Evolutionary conservation across 2,113 vertebrate genomes (phyloP).

Genomic region (Copsychus sechellarum): DNA sequence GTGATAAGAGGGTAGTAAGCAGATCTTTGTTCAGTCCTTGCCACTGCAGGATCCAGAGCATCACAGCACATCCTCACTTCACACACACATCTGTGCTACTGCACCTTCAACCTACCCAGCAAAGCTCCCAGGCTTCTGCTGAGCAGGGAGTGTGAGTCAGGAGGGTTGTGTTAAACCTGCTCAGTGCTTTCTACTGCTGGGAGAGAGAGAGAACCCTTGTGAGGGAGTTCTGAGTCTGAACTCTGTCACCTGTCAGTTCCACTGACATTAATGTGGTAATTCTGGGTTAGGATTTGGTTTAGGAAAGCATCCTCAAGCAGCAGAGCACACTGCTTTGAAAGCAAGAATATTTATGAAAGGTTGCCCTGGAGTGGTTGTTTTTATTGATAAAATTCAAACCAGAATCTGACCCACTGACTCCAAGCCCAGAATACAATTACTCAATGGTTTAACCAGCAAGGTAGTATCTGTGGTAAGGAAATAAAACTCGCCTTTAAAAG

Average conservation of each 20-base stretch:
- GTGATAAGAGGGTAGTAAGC: not conserved
- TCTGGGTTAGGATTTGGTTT: constrained; percentile 14
- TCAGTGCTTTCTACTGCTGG: not conserved
- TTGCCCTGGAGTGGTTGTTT: not conserved
- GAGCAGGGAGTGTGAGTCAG: not conserved
- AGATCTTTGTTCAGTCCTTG: not conserved
- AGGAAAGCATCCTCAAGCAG: not conserved
- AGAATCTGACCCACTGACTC: not conserved
- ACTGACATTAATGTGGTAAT: constrained; percentile 15
- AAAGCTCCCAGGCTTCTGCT: not conserved
- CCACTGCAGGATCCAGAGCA: not conserved
- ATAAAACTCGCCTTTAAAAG: not conserved
- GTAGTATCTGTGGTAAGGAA: not conserved
- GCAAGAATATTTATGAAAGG: not conserved
- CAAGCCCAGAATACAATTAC: not conserved
- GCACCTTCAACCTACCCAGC: not conserved
- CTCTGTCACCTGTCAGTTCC: constrained; percentile 17
- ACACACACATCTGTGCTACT: not conserved
- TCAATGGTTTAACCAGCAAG: not conserved
- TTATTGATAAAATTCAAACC: not conserved
- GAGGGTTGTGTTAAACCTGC: not conserved
- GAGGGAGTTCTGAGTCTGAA: not conserved
- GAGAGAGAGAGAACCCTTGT: not conserved
- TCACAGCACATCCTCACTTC: not conserved
- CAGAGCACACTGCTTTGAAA: not conserved